Conservation (phyloP, 2,888 invertebrate genomes). For the Galerucella pusilla region DNA sequence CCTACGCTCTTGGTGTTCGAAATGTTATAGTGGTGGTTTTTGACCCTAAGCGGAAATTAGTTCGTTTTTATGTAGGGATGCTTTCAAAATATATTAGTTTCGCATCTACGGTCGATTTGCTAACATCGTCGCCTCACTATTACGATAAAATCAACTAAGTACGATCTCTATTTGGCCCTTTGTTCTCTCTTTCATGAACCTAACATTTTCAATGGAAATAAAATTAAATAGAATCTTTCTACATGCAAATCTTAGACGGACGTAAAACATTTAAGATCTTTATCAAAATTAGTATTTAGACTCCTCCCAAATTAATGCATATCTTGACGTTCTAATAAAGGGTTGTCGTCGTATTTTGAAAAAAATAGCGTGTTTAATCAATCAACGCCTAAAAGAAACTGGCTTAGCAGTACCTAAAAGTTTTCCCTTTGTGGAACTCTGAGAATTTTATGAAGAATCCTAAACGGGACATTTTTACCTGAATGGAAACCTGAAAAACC, state of each 20-base stretch:
- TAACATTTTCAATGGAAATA: slow-evolving; percentile 8
- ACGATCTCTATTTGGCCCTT: slow-evolving; percentile 24
- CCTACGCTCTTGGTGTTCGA: slow-evolving; percentile 48
- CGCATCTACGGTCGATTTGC: slow-evolving; percentile 60
- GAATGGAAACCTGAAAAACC: too few species aligned
- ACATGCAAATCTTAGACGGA: slow-evolving; percentile 14
- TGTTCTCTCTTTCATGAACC: slow-evolving; percentile 30
- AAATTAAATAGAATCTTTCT: slow-evolving; percentile 4
- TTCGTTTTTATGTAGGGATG: slow-evolving; percentile 62
- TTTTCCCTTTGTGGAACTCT: too few species aligned
- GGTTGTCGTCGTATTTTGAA: too few species aligned
- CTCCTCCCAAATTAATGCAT: neutral
- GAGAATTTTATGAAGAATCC: too few species aligned
- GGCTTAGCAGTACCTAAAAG: too few species aligned
- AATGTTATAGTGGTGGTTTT: slow-evolving; percentile 59
- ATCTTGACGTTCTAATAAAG: too few species aligned
- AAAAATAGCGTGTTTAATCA: too few species aligned
- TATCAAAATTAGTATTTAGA: too few species aligned
- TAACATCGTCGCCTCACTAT: slow-evolving; percentile 56
- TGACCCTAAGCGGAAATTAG: slow-evolving; percentile 62
- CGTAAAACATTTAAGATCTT: neutral
- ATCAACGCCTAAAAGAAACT: too few species aligned
- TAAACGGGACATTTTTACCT: too few species aligned
- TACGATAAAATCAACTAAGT: slow-evolving; percentile 55
- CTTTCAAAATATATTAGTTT: slow-evolving; percentile 60